phyloP scores from a whole-genome alignment of 1,140 invertebrate species.

The Lordiphosa stackelbergi region DNA sequence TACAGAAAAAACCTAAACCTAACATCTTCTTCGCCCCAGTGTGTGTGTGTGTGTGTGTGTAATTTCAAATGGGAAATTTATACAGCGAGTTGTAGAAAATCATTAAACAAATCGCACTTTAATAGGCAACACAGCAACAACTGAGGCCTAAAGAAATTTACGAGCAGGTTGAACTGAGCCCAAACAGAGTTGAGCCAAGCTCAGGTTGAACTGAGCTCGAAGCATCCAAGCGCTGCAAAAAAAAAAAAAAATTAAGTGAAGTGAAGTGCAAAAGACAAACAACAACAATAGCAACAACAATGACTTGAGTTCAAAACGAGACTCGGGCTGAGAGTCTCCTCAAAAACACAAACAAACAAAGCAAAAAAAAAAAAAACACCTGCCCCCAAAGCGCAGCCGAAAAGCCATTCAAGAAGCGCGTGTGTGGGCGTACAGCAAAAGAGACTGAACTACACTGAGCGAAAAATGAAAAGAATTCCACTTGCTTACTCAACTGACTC shows the following conservation, averaged over 20 bases:
- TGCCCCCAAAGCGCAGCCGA: constrained; percentile 21
- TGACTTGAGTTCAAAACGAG: constrained; percentile 57
- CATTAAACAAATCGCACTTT: constrained; percentile 76
- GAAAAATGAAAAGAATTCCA: too few relatives aligned
- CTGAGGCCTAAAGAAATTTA: constrained; percentile 61
- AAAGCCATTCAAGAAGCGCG: constrained; percentile 22
- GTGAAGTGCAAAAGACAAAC: constrained; percentile 77
- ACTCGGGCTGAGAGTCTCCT: constrained; percentile 22
- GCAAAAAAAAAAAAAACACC: constrained; percentile 38
- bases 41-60: constrained; percentile 43
- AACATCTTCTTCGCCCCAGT: constrained; percentile 7
- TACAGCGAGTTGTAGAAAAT: constrained; percentile 72
- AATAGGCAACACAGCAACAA: constrained; percentile 56
- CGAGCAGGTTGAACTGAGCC: constrained; percentile 53
- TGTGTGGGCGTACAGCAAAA: constrained; percentile 29
- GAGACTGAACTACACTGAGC: constrained; percentile 2
- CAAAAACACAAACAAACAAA: constrained; percentile 12
- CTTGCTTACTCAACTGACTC: too few relatives aligned
- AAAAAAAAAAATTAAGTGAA: constrained; percentile 71
- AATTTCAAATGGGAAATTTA: constrained; percentile 74
- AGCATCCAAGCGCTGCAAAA: constrained; percentile 70
- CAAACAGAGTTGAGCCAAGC: constrained; percentile 18
- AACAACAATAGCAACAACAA: constrained; percentile 49
- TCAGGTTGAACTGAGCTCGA: constrained; percentile 30
- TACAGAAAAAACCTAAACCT: constrained; percentile 26